Evolutionary conservation across 2,888 invertebrate species (phyloP).

Genomic region (Melinaea menophilus): DNA sequence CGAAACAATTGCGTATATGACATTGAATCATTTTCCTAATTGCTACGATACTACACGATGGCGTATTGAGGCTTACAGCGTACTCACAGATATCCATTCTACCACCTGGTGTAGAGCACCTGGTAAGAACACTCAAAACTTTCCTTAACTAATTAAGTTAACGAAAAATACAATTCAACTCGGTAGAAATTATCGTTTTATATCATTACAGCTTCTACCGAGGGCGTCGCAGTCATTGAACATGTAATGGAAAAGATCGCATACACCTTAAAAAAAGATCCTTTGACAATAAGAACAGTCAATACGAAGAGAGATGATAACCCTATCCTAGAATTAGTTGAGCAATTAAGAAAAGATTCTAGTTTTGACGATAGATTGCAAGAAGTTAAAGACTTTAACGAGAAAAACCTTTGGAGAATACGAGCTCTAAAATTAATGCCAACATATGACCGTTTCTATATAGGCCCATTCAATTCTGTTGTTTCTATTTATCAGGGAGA

Average conservation of each 20-base stretch:
- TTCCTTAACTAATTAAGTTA: too few relatives aligned
- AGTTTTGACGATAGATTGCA: conserved; percentile 70
- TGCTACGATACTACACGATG: conserved; percentile 79
- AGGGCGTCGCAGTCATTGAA: conserved; percentile 81
- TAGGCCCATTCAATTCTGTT: conserved; percentile 76
- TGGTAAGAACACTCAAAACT: conserved; percentile 52
- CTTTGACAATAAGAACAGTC: conserved; percentile 72
- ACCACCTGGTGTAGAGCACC: conserved; percentile 86
- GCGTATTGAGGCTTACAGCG: conserved; percentile 69
- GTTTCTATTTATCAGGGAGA: conserved; percentile 84
- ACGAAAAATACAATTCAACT: too few relatives aligned
- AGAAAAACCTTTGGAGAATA: conserved; percentile 87
- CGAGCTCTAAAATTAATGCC: conserved; percentile 81
- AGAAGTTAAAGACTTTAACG: conserved; percentile 74
- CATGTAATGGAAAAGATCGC: conserved; percentile 83
- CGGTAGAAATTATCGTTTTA: too few relatives aligned
- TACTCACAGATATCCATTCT: conserved; percentile 81
- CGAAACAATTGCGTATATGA: conserved; percentile 61
- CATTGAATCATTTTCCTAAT: conserved; percentile 60
- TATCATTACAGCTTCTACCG: conserved; percentile 72
- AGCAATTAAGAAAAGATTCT: conserved; percentile 70
- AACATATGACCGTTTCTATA: conserved; percentile 77
- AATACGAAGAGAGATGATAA: conserved; percentile 74
- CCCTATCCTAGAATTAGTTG: conserved; percentile 69
- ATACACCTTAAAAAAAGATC: conserved; percentile 72